Conservation (phyloP, 1,140 invertebrate genomes). For the Choristoneura fumiferana region DNA sequence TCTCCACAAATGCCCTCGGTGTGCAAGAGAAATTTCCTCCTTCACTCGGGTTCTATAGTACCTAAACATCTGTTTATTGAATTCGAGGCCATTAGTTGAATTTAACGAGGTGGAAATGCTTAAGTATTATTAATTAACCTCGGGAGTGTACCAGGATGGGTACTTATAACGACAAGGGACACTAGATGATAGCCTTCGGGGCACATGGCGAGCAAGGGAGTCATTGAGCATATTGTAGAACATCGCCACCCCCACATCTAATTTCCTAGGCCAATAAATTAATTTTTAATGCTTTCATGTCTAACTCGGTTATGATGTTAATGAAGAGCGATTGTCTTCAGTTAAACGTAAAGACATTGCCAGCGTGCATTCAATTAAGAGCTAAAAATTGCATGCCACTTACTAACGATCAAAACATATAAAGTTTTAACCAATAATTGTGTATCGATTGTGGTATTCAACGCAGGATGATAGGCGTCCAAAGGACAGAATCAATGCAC, state of each 20-base stretch:
- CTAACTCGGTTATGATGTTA: background rate
- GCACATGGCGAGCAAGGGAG: background rate
- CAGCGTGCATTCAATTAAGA: too few species aligned
- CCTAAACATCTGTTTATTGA: slow-evolving; percentile 22
- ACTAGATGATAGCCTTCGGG: background rate
- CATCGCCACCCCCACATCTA: background rate
- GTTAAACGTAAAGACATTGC: background rate
- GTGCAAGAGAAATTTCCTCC: slow-evolving; percentile 59
- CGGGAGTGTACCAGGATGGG: background rate
- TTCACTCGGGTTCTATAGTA: slow-evolving; percentile 42
- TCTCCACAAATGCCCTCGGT: background rate
- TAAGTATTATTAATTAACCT: background rate
- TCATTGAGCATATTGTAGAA: background rate
- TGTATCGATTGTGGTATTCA: too few species aligned
- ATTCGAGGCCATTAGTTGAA: background rate
- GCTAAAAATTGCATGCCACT: too few species aligned
- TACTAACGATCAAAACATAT: too few species aligned
- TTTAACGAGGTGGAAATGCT: background rate
- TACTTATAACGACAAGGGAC: background rate
- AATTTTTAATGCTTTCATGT: background rate
- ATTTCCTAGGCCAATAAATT: background rate
- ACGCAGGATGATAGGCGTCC: background rate
- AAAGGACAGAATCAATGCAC: background rate
- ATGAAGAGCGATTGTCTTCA: too few species aligned
- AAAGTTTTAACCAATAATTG: too few species aligned